A percentile compares a stretch with the other conserved stretches of the same genome.
Evolutionary conservation across 2,797 vertebrate genomes (phyloP).

Genomic region (Cyclopterus lumpus): DNA sequence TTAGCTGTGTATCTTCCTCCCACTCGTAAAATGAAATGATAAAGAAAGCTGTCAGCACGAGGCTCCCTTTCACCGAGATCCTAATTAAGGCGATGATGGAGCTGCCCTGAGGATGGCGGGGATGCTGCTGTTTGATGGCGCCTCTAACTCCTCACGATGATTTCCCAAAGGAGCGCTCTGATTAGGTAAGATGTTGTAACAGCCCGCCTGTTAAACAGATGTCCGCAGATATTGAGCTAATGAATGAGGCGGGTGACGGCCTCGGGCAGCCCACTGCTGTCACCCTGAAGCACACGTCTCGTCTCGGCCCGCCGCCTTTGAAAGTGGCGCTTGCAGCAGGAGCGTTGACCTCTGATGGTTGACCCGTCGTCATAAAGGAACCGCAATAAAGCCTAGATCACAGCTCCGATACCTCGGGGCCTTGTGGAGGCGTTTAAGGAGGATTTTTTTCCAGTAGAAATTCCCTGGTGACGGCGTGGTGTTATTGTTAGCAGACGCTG

Average conservation of each 20-base stretch:
- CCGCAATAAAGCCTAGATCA: slow-evolving; percentile 45
- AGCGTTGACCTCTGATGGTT: slow-evolving; percentile 47
- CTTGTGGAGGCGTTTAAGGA: slow-evolving; percentile 44
- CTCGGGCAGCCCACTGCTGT: slow-evolving; percentile 29
- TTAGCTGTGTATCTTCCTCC: slow-evolving; percentile 30
- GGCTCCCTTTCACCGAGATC: slow-evolving; percentile 33
- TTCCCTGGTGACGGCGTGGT: slow-evolving; percentile 38
- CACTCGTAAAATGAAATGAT: slow-evolving; percentile 41
- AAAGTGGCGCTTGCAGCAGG: slow-evolving; percentile 27
- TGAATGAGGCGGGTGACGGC: slow-evolving; percentile 55
- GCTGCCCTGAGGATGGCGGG: slow-evolving; percentile 20
- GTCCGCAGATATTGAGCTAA: slow-evolving; percentile 69
- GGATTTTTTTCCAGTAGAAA: slow-evolving; percentile 42
- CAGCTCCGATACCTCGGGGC: slow-evolving; percentile 12
- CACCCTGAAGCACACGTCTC: slow-evolving; percentile 14
- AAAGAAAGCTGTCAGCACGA: slow-evolving; percentile 34
- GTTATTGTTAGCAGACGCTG: slow-evolving; percentile 36
- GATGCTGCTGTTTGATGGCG: slow-evolving; percentile 49
- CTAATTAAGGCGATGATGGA: slow-evolving; percentile 61
- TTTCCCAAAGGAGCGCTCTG: slow-evolving; percentile 68
- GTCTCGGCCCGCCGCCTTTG: slow-evolving; percentile 29
- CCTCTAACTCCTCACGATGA: slow-evolving; percentile 57
- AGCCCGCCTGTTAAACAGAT: slow-evolving; percentile 66
- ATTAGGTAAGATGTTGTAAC: slow-evolving; percentile 64
- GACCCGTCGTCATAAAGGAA: slow-evolving; percentile 54